Conservation (phyloP, 2,113 vertebrate genomes). For the Forbesichthys papilliferus region DNA sequence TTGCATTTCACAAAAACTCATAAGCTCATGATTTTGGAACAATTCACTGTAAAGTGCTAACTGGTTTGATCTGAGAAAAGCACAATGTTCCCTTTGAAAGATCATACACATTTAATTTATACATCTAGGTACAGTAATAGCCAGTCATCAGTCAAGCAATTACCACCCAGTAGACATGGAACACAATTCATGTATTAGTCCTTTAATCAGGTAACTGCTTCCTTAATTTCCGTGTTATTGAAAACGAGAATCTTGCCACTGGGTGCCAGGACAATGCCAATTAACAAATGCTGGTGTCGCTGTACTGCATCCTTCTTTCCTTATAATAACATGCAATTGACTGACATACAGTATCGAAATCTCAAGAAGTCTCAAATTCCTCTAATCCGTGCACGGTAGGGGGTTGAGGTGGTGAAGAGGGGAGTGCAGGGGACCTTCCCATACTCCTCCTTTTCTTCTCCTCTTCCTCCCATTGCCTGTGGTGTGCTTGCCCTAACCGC, state of each 20-base stretch:
- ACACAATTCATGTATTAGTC: constrained; percentile 78
- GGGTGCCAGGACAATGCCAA: constrained; percentile 72
- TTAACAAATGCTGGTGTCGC: constrained; percentile 77
- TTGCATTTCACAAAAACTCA: constrained; percentile 75
- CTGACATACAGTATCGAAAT: constrained; percentile 74
- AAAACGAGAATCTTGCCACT: constrained; percentile 70
- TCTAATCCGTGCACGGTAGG: constrained; percentile 60
- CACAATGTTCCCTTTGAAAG: constrained; percentile 70
- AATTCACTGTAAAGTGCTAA: constrained; percentile 79
- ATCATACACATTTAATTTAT: constrained; percentile 69
- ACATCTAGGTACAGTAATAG: constrained; percentile 73
- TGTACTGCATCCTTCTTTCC: constrained; percentile 60
- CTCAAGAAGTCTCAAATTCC: constrained; percentile 65
- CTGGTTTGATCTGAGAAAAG: constrained; percentile 70
- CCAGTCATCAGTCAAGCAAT: constrained; percentile 67
- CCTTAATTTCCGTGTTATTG: constrained; percentile 76
- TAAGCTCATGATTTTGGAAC: constrained; percentile 75
- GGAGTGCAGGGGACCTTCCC: constrained; percentile 49
- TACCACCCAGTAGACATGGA: constrained; percentile 79
- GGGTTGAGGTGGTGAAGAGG: constrained; percentile 57
- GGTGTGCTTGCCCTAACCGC: constrained; percentile 67
- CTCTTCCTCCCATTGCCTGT: constrained; percentile 42
- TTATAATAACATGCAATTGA: constrained; percentile 76
- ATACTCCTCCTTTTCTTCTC: constrained; percentile 31
- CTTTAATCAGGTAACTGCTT: constrained; percentile 81